These are phyloP conservation scores for Scaptodrosophila lebanonensis DNA, from an alignment of 1,140 invertebrate species.

Conservation along the genomic window DNA sequence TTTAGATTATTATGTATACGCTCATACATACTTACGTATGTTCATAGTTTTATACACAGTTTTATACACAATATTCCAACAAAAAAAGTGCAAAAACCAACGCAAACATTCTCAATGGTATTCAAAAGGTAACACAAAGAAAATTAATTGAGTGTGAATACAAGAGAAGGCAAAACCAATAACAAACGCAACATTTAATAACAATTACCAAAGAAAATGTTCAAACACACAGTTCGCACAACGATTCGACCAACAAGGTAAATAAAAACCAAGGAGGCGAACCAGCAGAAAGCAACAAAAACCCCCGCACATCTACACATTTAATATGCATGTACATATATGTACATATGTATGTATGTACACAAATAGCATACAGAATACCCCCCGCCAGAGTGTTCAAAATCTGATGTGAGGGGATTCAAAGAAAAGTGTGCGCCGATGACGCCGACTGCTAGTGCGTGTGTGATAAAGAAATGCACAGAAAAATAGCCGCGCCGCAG, in stretches of 20 bases:
- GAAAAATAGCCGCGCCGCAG: constrained; percentile 35
- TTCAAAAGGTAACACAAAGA: constrained; percentile 30
- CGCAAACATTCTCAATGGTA: constrained; percentile 32
- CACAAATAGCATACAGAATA: constrained; percentile 19
- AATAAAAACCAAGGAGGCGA: constrained; percentile 11
- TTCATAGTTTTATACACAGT: no score
- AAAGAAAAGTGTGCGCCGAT: constrained; percentile 47
- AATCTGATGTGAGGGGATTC: constrained; percentile 17
- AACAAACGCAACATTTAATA: constrained; percentile 4
- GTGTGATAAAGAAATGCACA: constrained; percentile 61
- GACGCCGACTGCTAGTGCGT: constrained; percentile 36
- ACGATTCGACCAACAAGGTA: constrained; percentile 37
- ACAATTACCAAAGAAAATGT: constrained; percentile 5
- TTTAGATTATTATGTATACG: constrained; percentile 11
- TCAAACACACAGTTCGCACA: constrained; percentile 28
- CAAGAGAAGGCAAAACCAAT: constrained; percentile 38
- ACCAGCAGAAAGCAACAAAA: constrained; percentile 3
- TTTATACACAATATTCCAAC: constrained; percentile 7
- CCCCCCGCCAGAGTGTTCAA: constrained; percentile 54
- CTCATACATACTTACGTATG: no score
- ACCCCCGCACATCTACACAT: no score
- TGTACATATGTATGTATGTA: no score
- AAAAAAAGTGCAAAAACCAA: constrained; percentile 10
- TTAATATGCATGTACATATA: no score
- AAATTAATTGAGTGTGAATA: constrained; percentile 59